Evolutionary conservation across 2,797 vertebrate genomes (phyloP).

Genomic region (Bryconaethiops microstoma): DNA sequence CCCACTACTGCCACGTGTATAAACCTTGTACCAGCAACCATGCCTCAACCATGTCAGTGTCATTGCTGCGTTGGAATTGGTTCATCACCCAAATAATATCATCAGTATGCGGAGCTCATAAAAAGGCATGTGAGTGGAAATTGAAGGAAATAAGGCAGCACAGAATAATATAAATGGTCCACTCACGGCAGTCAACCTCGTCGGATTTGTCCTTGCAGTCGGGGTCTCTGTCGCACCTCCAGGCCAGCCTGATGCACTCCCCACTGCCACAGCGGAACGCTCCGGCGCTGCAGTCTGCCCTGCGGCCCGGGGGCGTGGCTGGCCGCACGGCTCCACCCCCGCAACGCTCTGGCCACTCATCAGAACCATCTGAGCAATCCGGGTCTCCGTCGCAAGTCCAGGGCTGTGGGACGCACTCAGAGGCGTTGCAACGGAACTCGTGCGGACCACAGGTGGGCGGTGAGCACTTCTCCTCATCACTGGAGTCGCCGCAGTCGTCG

Average conservation of each 20-base stretch:
- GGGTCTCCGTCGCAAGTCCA: constrained; percentile 96
- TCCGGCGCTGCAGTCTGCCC: constrained; percentile 78
- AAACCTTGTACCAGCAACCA: too few species aligned
- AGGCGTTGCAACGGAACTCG: constrained; percentile 91
- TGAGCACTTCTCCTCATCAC: constrained; percentile 90
- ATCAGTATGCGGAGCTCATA: too few species aligned
- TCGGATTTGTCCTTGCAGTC: constrained; percentile 99
- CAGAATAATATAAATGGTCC: background rate
- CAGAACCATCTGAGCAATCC: constrained; percentile 91
- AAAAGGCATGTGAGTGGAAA: too few species aligned
- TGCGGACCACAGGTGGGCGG: constrained; percentile 87
- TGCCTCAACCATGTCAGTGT: too few species aligned
- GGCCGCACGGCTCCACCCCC: constrained; percentile 60
- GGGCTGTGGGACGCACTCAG: constrained; percentile 88
- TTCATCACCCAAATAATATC: too few species aligned
- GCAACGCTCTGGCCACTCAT: constrained; percentile 86
- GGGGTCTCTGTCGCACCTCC: constrained; percentile 94
- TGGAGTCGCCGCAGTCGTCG: constrained; percentile 90
- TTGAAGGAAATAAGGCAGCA: too few species aligned
- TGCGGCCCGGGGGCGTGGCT: constrained; percentile 55
- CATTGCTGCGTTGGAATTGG: too few species aligned
- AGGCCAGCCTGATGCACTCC: constrained; percentile 89
- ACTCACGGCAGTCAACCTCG: constrained; percentile 93
- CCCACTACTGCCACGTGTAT: too few species aligned
- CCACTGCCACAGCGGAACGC: constrained; percentile 92